These are phyloP conservation scores for Clarias laeviceps DNA, from an alignment of 2,797 vertebrate species.

Conservation along the genomic window DNA sequence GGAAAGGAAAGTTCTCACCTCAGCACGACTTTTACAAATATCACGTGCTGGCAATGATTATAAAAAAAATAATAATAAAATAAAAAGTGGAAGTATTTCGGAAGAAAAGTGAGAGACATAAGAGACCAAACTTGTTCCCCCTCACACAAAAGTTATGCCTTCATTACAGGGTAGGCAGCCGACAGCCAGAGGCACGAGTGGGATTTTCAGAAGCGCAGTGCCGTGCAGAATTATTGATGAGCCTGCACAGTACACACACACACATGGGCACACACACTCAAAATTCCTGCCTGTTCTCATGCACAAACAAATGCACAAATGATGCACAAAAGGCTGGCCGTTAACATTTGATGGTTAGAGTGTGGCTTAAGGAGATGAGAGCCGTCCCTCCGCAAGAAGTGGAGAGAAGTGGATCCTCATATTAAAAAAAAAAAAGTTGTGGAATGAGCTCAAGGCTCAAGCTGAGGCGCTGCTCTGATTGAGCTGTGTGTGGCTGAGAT, in stretches of 20 bases:
- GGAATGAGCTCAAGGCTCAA: slow-evolving; percentile 1
- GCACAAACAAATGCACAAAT: slow-evolving; percentile 27
- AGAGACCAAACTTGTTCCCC: slow-evolving; percentile 47
- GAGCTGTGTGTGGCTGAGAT: slow-evolving; percentile 36
- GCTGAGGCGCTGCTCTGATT: slow-evolving; percentile 9
- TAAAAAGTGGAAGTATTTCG: not conserved
- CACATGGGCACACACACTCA: not conserved
- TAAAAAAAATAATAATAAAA: not conserved
- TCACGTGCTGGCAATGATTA: slow-evolving; percentile 21
- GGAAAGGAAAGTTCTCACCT: not conserved
- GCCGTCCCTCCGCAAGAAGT: slow-evolving; percentile 9
- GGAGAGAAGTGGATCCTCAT: slow-evolving; percentile 18
- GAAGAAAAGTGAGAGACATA: slow-evolving; percentile 20
- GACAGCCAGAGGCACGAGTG: slow-evolving; percentile 50
- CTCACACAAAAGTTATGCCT: slow-evolving; percentile 55
- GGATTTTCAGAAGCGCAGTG: slow-evolving; percentile 57
- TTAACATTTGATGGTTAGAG: slow-evolving; percentile 44
- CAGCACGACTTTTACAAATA: not conserved
- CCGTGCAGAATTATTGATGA: slow-evolving; percentile 62
- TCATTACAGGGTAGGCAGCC: slow-evolving; percentile 52
- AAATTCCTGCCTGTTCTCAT: slow-evolving; percentile 20
- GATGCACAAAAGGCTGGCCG: slow-evolving; percentile 21
- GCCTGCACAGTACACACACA: slow-evolving; percentile 35
- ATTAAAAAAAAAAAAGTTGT: slow-evolving; percentile 9
- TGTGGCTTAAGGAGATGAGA: slow-evolving; percentile 41